phyloP scores from a whole-genome alignment of 2,888 invertebrate species.

The Himalopsyche kuldschensis region DNA sequence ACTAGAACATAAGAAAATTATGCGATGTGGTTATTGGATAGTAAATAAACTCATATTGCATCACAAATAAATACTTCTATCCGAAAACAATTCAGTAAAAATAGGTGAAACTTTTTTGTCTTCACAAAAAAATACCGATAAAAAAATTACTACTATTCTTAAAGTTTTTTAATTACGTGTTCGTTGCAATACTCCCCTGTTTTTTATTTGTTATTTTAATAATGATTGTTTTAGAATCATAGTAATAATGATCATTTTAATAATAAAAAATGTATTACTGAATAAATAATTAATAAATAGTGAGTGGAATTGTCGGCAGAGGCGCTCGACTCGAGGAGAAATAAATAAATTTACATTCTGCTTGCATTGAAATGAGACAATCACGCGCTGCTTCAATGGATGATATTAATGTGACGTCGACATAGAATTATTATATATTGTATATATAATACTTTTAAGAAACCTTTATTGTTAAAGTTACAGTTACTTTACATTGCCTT shows the following conservation, averaged over 20 bases:
- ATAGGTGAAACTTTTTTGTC: background rate
- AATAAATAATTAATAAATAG: background rate
- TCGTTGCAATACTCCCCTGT: background rate
- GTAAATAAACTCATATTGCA: background rate
- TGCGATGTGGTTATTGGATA: background rate
- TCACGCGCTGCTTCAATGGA: background rate
- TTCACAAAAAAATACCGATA: background rate
- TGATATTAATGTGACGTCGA: too few species aligned
- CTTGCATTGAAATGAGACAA: background rate
- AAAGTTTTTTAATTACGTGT: too few species aligned
- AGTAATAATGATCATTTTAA: background rate
- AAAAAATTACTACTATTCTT: too few species aligned
- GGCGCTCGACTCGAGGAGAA: background rate
- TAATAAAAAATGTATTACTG: background rate
- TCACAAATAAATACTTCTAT: background rate
- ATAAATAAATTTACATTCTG: background rate
- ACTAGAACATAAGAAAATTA: too few species aligned
- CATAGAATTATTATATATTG: too few species aligned
- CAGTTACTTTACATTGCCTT: too few species aligned
- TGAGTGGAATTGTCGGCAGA: background rate
- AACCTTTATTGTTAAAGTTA: too few species aligned
- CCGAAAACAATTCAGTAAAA: background rate
- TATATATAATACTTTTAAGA: too few species aligned
- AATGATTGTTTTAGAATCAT: background rate
- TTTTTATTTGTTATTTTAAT: background rate